Evolutionary conservation across 2,888 invertebrate species (phyloP), one percentile per base, ranked within the genome.

Genomic region (Smittia sp.): DNA sequence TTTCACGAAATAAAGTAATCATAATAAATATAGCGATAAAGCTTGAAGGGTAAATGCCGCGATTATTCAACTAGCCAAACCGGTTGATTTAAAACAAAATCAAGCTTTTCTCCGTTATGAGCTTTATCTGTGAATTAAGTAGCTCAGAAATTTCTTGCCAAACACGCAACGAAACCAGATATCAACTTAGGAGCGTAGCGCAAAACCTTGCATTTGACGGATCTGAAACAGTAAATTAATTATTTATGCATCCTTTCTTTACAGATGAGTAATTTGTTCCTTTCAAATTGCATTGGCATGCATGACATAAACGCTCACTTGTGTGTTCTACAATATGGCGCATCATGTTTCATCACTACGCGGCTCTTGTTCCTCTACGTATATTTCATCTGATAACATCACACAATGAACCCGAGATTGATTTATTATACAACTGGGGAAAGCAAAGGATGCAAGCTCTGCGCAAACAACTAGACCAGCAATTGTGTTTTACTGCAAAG

Each of bases 1-100:
- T 68, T 46, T 68, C 68, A 68, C 68, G 68, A 46, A 68, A 68
- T 68, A 46, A 68, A 68, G 68, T 38, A 25, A 68, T 68, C 41
- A 67, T 32, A 32, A 9, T 9, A 68, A 25, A n/a, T n/a, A n/a
- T n/a, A n/a, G n/a, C n/a, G n/a, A n/a, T n/a, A n/a, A n/a, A n/a
- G n/a, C n/a, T n/a, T n/a, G n/a, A n/a, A n/a, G n/a, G n/a, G n/a
- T n/a, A n/a, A n/a, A n/a, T n/a, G n/a, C n/a, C n/a, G n/a, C n/a
- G n/a, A n/a, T n/a, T n/a, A n/a, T n/a, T n/a, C n/a, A n/a, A n/a
- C n/a, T n/a, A n/a, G n/a, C n/a, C n/a, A n/a, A n/a, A n/a, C n/a
- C n/a, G n/a, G n/a, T n/a, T n/a, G n/a, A n/a, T n/a, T n/a, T n/a
- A n/a, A n/a, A n/a, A n/a, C n/a, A n/a, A n/a, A n/a, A n/a, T n/a